A percentile compares a stretch with the other conserved stretches of the same genome.
These are phyloP conservation scores for Eupithecia subumbrata DNA, from an alignment of 2,888 invertebrate genomes.

Conservation along the genomic window DNA sequence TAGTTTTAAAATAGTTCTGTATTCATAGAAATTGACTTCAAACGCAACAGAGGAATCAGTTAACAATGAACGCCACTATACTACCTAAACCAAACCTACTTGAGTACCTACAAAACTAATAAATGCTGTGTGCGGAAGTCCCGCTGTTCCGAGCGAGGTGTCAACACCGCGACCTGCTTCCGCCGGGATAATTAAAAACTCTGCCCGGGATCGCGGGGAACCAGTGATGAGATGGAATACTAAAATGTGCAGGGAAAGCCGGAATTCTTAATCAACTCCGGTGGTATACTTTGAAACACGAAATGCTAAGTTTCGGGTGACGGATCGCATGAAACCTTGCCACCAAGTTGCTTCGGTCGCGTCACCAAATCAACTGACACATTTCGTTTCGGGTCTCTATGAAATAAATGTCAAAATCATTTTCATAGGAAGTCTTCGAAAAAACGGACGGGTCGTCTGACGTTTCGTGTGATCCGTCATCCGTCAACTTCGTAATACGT, in stretches of 20 bases:
- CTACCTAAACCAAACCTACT: background rate
- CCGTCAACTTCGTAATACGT: background rate
- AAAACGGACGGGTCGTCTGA: background rate
- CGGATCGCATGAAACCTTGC: background rate
- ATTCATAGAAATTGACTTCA: too few species aligned
- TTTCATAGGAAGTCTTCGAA: background rate
- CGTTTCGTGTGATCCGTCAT: background rate
- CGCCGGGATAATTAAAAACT: constrained; percentile 80
- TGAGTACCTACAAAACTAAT: constrained; percentile 16
- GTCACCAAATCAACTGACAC: background rate
- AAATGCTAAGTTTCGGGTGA: background rate
- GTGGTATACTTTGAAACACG: background rate
- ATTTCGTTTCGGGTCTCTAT: background rate
- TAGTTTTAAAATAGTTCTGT: too few species aligned
- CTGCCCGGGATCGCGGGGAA: constrained; percentile 50
- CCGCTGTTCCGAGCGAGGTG: constrained; percentile 55
- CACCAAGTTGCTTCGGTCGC: background rate
- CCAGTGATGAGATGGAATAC: constrained; percentile 9
- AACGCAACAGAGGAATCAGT: too few species aligned
- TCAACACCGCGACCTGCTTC: constrained; percentile 60
- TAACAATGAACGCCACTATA: background rate
- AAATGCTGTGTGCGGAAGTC: constrained; percentile 16
- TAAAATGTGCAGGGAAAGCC: background rate
- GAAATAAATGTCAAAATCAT: background rate
- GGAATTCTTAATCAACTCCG: background rate